Conservation (phyloP, 2,113 vertebrate genomes). For the Choloepus hoffmanni region DNA sequence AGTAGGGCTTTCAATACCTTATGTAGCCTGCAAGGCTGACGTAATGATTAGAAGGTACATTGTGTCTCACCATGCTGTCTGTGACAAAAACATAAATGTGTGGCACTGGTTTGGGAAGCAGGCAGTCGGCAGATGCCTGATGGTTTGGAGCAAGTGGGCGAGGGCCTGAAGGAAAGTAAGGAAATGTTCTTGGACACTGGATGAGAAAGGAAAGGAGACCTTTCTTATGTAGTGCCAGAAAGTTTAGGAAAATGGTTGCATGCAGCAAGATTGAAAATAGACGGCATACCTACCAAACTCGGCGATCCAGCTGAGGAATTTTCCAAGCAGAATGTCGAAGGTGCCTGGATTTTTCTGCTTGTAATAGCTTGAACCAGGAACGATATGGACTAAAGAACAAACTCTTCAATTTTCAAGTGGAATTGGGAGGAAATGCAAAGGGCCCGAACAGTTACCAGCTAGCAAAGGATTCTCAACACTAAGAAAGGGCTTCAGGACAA, state of each 20-base stretch:
- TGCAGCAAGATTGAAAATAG: background rate
- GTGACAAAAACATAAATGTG: background rate
- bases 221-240: background rate
- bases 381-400: background rate
- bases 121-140: background rate
- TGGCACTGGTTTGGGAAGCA: too few species aligned
- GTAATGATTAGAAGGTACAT: fast-evolving
- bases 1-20: too few species aligned
- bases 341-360: background rate
- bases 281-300: fast-evolving
- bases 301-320: background rate
- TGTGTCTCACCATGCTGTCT: too few species aligned
- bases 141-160: background rate
- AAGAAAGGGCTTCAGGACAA: background rate
- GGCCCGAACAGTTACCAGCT: background rate
- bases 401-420: background rate
- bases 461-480: background rate
- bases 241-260: background rate
- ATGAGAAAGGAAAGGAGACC: background rate
- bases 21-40: fast-evolving
- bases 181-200: too few species aligned
- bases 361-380: background rate
- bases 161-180: background rate
- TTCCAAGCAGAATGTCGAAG: background rate
- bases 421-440: background rate